Evolutionary conservation across 2,113 vertebrate genomes (phyloP), one percentile per base, ranked within the genome.

Genomic region (Pteronura brasiliensis): DNA sequence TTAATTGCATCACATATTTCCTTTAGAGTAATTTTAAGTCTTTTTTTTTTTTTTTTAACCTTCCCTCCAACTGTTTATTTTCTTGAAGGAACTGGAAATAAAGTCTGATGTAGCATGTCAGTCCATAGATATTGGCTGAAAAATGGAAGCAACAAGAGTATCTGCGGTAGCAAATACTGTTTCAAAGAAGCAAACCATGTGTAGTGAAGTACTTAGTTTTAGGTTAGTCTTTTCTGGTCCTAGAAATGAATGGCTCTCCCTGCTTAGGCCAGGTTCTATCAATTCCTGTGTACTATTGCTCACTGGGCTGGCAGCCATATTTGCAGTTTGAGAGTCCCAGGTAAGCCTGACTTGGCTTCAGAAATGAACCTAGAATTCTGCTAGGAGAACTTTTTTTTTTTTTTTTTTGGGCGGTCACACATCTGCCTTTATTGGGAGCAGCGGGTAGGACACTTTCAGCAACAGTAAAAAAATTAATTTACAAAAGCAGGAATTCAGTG

Each of bases 361-460:
- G 57, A 84, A 93, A 93, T 84, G 42, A 93, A 69, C 91, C n/a
- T 69, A 36, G 69, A 87, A 86, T 97, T 96, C 59, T 97, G 82
- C 44, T 17, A 90, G 71, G 47, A 88, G 15, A 79, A 61, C 71
- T 90, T 93, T 88, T 95, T n/a, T n/a, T n/a, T n/a, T n/a, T n/a
- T n/a, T n/a, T n/a, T n/a, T n/a, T n/a, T n/a, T n/a, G n/a, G n/a
- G n/a, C n/a, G n/a, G n/a, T n/a, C n/a, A n/a, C n/a, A n/a, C n/a
- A n/a, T n/a, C n/a, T n/a, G n/a, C n/a, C n/a, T n/a, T n/a, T n/a
- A n/a, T n/a, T n/a, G n/a, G n/a, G n/a, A n/a, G n/a, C n/a, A n/a
- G n/a, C n/a, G n/a, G n/a, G n/a, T n/a, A n/a, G n/a, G n/a, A n/a
- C n/a, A n/a, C n/a, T n/a, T n/a, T n/a, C n/a, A n/a, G n/a, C n/a